Conservation (phyloP, 2,888 invertebrate species). For the Incurvaria masculella region DNA sequence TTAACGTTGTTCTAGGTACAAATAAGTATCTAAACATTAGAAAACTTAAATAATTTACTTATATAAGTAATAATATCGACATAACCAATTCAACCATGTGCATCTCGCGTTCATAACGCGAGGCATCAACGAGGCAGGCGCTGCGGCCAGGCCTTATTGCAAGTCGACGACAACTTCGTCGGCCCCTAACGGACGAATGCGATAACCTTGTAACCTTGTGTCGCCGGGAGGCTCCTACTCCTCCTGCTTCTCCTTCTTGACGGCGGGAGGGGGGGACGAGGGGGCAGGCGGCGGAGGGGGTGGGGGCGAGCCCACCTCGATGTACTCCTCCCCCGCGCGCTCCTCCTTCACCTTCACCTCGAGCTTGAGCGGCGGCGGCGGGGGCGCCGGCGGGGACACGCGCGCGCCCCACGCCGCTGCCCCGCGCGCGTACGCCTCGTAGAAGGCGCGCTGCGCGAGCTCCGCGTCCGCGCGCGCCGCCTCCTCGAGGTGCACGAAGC, state of each 20-base stretch:
- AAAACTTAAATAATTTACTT: conserved; percentile 23
- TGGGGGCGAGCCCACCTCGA: conserved; percentile 46
- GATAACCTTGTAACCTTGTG: not conserved
- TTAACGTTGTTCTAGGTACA: conserved; percentile 43
- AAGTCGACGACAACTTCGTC: not conserved
- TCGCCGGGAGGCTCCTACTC: conserved; percentile 26
- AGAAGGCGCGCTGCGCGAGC: conserved; percentile 46
- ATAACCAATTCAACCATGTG: conserved; percentile 34
- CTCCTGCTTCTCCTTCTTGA: conserved; percentile 44
- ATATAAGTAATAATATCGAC: conserved; percentile 36
- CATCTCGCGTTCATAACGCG: conserved; percentile 50
- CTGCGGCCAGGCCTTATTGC: not conserved
- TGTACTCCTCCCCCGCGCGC: conserved; percentile 43
- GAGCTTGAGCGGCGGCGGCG: conserved; percentile 30
- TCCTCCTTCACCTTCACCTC: conserved; percentile 49
- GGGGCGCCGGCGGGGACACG: not conserved
- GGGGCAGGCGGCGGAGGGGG: conserved; percentile 21
- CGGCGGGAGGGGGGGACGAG: conserved; percentile 23
- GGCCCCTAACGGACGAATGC: not conserved
- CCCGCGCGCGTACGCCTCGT: conserved; percentile 46
- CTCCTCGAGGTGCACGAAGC: conserved; percentile 57
- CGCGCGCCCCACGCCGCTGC: conserved; percentile 48
- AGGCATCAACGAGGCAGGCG: conserved; percentile 29
- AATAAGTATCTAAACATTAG: conserved; percentile 50
- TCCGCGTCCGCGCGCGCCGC: conserved; percentile 24